Evolutionary conservation across 2,888 invertebrate genomes (phyloP), one percentile per base, ranked within the genome.

Genomic region (Scaptomyza flava): DNA sequence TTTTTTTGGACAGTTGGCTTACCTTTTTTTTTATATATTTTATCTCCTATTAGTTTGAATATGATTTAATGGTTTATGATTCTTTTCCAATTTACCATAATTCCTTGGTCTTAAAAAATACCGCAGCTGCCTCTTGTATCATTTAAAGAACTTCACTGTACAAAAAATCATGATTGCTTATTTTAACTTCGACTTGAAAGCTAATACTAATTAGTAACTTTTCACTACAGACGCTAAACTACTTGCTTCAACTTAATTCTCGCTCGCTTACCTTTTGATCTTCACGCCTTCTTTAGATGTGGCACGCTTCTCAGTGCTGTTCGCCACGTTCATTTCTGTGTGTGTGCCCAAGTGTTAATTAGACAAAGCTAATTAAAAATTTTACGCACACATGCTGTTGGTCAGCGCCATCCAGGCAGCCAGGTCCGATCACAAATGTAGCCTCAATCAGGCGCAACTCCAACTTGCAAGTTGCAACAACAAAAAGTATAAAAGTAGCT

Each of bases 311-410:
- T 17, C 58, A 46, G 58, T 41, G 41, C 41, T 17, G 41, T 41
- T 41, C 6, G 34, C 34, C 48, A 46, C 60, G 51, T 66, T 54
- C 60, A 54, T 60, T 56, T 67, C 68, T 63, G 38, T 38, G 7
- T 38, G 38, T 14, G 38, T 14, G 8, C 31, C 50, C 75, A 85
- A 85, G 85, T 85, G 85, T 85, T 85, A 85, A 85, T 85, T 85
- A 85, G 83, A 86, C 86, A 77, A 77, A 81, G 68, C 86, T 85
- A 85, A 85, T 85, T 85, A 87, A 85, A 74, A 78, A 82, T 87
- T 80, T 87, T 83, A 75, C 65, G 72, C 88, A 80, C 88, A 87
- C 69, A 63, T 63, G 53, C 53, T 41, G 41, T 41, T 41, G 34
- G 47, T 53, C 54, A 76, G 73, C 73, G 71, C 62, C 51, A 42